Evolutionary conservation across 2,113 vertebrate genomes (phyloP), one percentile per base, ranked within the genome.

Genomic region (Seriola dumerili): DNA sequence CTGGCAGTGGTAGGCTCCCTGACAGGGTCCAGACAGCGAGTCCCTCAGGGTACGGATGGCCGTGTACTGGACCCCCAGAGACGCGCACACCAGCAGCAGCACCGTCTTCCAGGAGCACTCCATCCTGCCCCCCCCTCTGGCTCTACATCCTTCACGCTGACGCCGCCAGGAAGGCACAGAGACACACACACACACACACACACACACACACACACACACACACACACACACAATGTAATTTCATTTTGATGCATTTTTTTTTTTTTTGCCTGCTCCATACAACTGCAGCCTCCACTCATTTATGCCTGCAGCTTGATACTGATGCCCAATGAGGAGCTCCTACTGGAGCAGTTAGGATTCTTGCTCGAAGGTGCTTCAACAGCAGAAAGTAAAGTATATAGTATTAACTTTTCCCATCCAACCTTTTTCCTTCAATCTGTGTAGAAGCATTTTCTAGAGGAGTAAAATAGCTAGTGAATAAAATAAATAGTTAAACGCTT

Each of bases 101-200:
- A 96, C 88, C 0, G 94, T 94, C 93, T 96, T 96, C 96, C 96
- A 96, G 84, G 95, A 96, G 81, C 95, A 96, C 94, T 96, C 95
- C 96, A 96, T 96, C 82, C 83, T 90, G 76, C 77, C 78, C 32
- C 83, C 67, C 44, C 80, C 77, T 80, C 85, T 54, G 70, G 76
- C 81, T 84, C 93, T 92, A 91, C 93, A 93, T 95, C 82, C 90
- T 93, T 89, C 84, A 89, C 69, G 71, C 90, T 93, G 88, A 80
- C 0, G 25, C 76, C 80, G 11, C 36, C 58, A 58, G 69, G 50
- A 48, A 74, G 3, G 63, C 68, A 85, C 38, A 81, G 10, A 78
- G 32, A 36, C 34, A 36, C 34, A 36, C 34, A 36, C 34, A 36
- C 34, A 36, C 34, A 36, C 34, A 36, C 40, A 40, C 40, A 40